These are phyloP conservation scores for Vanessa tameamea DNA, from an alignment of 1,140 invertebrate genomes.

Conservation along the genomic window DNA sequence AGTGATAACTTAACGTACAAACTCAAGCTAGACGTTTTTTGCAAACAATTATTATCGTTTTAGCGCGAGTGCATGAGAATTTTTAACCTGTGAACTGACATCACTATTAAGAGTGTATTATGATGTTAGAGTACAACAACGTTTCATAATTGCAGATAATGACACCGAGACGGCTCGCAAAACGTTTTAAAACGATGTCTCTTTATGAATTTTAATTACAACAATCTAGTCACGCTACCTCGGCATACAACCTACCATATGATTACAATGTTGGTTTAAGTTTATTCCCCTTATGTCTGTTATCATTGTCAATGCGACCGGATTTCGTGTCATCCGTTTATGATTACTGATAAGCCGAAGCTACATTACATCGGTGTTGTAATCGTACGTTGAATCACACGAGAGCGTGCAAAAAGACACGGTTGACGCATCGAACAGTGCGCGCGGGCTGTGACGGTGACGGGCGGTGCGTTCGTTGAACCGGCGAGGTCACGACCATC, in stretches of 20 bases:
- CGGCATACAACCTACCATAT: neutral
- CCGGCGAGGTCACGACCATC: constrained; percentile 67
- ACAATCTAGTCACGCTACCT: constrained; percentile 1
- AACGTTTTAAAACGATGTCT: constrained; percentile 16
- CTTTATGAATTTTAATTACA: constrained; percentile 19
- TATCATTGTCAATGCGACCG: constrained; percentile 22
- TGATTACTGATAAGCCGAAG: constrained; percentile 27
- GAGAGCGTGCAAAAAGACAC: constrained; percentile 41
- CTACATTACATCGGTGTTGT: constrained; percentile 16
- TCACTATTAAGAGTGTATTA: constrained; percentile 22
- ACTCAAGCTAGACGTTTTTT: neutral
- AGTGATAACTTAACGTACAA: neutral
- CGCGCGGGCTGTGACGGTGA: constrained; percentile 53
- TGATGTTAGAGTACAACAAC: constrained; percentile 26
- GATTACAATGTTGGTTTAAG: neutral
- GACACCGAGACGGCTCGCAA: constrained; percentile 13
- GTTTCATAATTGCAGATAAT: constrained; percentile 28
- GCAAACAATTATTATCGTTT: constrained; percentile 7
- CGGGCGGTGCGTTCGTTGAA: constrained; percentile 64
- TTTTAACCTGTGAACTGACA: constrained; percentile 4
- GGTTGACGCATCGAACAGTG: constrained; percentile 53
- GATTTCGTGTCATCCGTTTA: constrained; percentile 26
- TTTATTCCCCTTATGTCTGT: constrained; percentile 8
- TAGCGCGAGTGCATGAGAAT: constrained; percentile 9
- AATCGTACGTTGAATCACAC: constrained; percentile 25